These are phyloP conservation scores for Smithornis capensis DNA, from an alignment of 2,113 vertebrate species.

Conservation along the genomic window DNA sequence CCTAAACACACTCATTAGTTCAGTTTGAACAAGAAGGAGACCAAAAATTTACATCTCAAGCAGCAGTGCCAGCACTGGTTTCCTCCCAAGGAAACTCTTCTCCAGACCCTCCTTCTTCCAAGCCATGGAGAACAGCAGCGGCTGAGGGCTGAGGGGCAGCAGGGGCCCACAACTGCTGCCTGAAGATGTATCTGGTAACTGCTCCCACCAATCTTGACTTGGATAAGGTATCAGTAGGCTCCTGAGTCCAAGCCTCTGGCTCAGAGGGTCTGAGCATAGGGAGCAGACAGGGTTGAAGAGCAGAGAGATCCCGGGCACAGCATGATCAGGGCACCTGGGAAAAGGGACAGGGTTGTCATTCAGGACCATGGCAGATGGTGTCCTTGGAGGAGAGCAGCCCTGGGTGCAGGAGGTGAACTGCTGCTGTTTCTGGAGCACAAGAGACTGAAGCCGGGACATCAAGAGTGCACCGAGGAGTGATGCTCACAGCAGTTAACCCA, in stretches of 20 bases:
- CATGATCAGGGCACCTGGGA: neutral
- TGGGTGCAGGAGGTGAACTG: neutral
- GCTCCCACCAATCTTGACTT: neutral
- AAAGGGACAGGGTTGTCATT: neutral
- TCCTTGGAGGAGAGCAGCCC: neutral
- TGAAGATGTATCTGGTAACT: neutral
- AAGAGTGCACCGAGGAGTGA: neutral
- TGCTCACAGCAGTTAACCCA: neutral
- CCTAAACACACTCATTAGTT: neutral
- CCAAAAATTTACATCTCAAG: neutral
- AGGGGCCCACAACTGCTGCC: accelerated
- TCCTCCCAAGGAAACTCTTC: neutral
- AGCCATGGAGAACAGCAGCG: neutral
- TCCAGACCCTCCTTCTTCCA: neutral
- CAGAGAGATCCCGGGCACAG: neutral
- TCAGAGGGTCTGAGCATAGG: neutral
- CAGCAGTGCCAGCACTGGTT: neutral
- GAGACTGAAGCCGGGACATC: neutral
- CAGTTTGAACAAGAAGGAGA: neutral
- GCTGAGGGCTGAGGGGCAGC: neutral
- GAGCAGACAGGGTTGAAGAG: neutral
- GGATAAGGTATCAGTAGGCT: neutral
- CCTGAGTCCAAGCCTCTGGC: neutral
- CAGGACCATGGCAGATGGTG: accelerated
- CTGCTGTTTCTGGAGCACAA: neutral